These are phyloP conservation scores for Lepidochrysops patricia DNA, from an alignment of 2,888 invertebrate genomes.

Conservation along the genomic window DNA sequence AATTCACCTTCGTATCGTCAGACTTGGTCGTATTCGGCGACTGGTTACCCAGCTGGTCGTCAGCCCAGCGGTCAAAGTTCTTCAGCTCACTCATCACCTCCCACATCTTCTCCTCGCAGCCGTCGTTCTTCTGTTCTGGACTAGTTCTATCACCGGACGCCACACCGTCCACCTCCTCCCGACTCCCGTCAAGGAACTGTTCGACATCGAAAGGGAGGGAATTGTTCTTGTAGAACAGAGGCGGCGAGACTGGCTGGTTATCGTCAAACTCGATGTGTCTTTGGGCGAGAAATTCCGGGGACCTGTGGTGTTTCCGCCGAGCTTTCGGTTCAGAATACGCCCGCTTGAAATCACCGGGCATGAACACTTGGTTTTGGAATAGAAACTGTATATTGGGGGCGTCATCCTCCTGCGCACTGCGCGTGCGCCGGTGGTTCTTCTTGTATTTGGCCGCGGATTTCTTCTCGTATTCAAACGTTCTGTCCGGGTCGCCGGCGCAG, in stretches of 20 bases:
- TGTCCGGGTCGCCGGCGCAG: slow-evolving; percentile 52
- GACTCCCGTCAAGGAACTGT: slow-evolving; percentile 38
- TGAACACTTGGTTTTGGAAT: slow-evolving; percentile 68
- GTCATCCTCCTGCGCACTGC: slow-evolving; percentile 40
- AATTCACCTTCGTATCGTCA: slow-evolving; percentile 55
- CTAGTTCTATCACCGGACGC: slow-evolving; percentile 39
- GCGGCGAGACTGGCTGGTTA: slow-evolving; percentile 40
- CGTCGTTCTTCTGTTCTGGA: slow-evolving; percentile 37
- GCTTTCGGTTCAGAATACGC: slow-evolving; percentile 47
- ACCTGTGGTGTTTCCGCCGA: slow-evolving; percentile 32
- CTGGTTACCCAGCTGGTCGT: slow-evolving; percentile 49
- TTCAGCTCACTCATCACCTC: slow-evolving; percentile 63
- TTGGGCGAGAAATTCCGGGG: slow-evolving; percentile 43
- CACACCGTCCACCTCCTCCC: slow-evolving; percentile 43
- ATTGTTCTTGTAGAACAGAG: slow-evolving; percentile 53
- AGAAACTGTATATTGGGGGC: slow-evolving; percentile 65
- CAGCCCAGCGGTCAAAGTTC: slow-evolving; percentile 60
- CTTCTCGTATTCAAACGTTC: slow-evolving; percentile 61
- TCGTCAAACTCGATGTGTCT: slow-evolving; percentile 47
- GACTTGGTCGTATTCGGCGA: slow-evolving; percentile 44
- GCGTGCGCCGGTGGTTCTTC: slow-evolving; percentile 46
- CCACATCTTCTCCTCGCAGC: slow-evolving; percentile 49
- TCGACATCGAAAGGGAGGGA: slow-evolving; percentile 48
- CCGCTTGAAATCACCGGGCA: slow-evolving; percentile 54
- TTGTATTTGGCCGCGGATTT: slow-evolving; percentile 57